A percentile compares a stretch with the other conserved stretches of the same genome.
Evolutionary conservation across 2,888 invertebrate species (phyloP).

Genomic region (Gymnocheta viridis): DNA sequence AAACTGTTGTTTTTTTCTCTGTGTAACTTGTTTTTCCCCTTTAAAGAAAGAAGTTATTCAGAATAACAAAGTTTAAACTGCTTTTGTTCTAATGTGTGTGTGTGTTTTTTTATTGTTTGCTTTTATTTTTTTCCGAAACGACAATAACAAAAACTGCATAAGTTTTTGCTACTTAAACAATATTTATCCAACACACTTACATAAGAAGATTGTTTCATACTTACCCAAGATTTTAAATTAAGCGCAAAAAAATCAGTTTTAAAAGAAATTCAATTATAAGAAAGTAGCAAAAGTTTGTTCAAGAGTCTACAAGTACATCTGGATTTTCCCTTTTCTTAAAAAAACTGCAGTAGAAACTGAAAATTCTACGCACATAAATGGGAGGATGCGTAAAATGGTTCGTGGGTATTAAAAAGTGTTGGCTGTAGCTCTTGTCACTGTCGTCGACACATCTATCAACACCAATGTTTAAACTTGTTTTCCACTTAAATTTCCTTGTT

Average conservation of each 20-base stretch:
- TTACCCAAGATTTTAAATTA: conserved; percentile 57
- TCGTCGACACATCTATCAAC: conserved; percentile 59
- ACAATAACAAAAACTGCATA: conserved; percentile 45
- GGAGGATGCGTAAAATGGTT: conserved; percentile 19
- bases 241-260: conserved; percentile 53
- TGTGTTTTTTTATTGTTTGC: neutral
- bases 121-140: conserved; percentile 14
- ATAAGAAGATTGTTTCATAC: conserved; percentile 40
- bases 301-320: conserved; percentile 62
- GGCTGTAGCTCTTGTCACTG: conserved; percentile 39
- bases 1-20: neutral
- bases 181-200: conserved; percentile 57
- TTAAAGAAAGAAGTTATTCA: conserved; percentile 27
- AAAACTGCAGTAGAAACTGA: conserved; percentile 6
- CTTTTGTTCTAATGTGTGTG: conserved; percentile 12
- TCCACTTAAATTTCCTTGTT: conserved; percentile 28
- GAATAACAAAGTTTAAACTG: conserved; percentile 33
- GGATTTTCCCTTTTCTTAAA: conserved; percentile 37
- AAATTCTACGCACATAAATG: conserved; percentile 28
- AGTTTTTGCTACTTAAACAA: conserved; percentile 68
- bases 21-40: neutral
- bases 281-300: conserved; percentile 68
- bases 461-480: conserved; percentile 39
- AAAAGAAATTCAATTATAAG: conserved; percentile 71
- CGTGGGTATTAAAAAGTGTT: conserved; percentile 2